Percentiles rank a stretch among this genome's conserved stretches.
Conservation (phyloP, 1,140 invertebrate species). For the Drosophila trapezifrons region DNA sequence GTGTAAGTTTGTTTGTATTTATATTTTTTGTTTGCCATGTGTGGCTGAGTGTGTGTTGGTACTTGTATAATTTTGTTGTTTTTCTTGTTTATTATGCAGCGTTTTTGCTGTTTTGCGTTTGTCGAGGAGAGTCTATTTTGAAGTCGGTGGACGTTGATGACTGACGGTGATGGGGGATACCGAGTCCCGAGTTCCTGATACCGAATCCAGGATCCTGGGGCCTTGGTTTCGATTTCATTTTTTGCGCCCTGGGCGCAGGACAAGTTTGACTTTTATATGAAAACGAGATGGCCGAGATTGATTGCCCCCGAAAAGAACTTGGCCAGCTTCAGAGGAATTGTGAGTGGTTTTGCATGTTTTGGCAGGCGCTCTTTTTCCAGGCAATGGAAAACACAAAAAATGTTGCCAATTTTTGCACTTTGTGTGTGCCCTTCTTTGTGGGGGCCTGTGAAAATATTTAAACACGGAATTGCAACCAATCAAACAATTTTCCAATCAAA, state of each 20-base stretch:
- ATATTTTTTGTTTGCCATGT: conserved; percentile 28
- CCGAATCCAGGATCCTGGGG: conserved; percentile 14
- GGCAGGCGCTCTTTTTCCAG: conserved; percentile 24
- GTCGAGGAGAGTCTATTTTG: conserved; percentile 48
- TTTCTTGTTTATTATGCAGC: conserved; percentile 23
- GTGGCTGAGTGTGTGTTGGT: conserved; percentile 24
- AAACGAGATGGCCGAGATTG: conserved; percentile 67
- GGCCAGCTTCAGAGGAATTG: conserved; percentile 32
- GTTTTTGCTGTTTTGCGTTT: conserved; percentile 29
- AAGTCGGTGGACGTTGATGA: conserved; percentile 61
- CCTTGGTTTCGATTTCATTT: conserved; percentile 54
- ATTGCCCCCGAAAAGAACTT: conserved; percentile 42
- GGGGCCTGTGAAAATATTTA: conserved; percentile 77
- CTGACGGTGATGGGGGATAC: conserved; percentile 24
- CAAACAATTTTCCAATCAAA: conserved; percentile 83
- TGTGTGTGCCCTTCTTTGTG: conserved; percentile 38
- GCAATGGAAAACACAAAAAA: conserved; percentile 9
- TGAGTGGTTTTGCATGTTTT: conserved; percentile 78
- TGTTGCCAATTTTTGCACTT: conserved; percentile 22
- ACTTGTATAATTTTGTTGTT: conserved; percentile 59
- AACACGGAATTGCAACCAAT: conserved; percentile 82
- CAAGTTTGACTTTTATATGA: conserved; percentile 78
- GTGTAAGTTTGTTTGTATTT: conserved; percentile 25
- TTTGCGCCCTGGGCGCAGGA: conserved; percentile 40
- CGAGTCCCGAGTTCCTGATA: background rate